Evolutionary conservation across 1,140 invertebrate species (phyloP).

Genomic region (Zelostemma sp.): DNA sequence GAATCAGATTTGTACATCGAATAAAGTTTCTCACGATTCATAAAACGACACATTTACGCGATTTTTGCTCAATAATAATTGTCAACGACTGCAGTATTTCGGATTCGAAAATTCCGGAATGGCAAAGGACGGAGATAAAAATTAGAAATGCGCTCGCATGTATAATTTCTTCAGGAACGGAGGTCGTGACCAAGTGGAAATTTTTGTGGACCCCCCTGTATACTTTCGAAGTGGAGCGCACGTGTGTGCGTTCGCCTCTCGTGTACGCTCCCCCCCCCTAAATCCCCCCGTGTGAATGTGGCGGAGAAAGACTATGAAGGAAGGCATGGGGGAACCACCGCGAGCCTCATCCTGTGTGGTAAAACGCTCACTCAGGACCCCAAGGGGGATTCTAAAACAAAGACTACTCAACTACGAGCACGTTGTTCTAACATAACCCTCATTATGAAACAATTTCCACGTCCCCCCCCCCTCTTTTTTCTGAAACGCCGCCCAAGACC

Average conservation of each 20-base stretch:
- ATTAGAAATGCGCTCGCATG: no score
- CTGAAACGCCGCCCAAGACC: slow-evolving; percentile 28
- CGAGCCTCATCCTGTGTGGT: slow-evolving; percentile 63
- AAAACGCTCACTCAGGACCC: slow-evolving; percentile 58
- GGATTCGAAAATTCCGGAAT: no score
- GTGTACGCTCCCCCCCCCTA: slow-evolving; percentile 35
- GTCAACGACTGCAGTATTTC: no score
- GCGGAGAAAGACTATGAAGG: no score
- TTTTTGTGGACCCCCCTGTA: slow-evolving; percentile 45
- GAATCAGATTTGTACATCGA: no score
- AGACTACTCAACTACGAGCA: slow-evolving; percentile 56
- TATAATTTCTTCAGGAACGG: no score
- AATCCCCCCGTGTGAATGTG: no score
- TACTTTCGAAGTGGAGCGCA: slow-evolving; percentile 25
- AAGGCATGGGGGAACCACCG: slow-evolving; percentile 35
- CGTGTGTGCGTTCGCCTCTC: slow-evolving; percentile 21
- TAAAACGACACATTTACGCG: no score
- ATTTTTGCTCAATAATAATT: no score
- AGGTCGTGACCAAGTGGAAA: no score
- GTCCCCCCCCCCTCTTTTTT: slow-evolving; percentile 23
- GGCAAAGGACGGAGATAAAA: no score
- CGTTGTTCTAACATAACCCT: slow-evolving; percentile 59
- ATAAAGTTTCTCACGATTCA: no score
- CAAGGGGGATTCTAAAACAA: slow-evolving; percentile 64
- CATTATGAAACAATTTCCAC: slow-evolving; percentile 63